These are phyloP conservation scores for Mythimna vitellina DNA, from an alignment of 2,888 invertebrate genomes.

Conservation along the genomic window DNA sequence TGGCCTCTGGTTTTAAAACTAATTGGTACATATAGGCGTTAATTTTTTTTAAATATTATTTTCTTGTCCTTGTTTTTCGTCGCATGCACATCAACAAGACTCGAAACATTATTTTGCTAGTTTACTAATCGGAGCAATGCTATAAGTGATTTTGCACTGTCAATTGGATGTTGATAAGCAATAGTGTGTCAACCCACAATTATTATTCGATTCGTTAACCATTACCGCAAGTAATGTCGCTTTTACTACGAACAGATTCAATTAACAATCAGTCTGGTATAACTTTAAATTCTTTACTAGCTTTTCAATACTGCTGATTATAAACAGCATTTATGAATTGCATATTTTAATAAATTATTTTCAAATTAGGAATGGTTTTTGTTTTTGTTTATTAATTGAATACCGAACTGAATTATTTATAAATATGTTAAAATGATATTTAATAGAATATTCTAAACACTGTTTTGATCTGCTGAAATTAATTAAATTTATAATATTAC, in stretches of 20 bases:
- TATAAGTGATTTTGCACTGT: not conserved
- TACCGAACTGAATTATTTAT: not conserved
- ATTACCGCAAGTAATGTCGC: not conserved
- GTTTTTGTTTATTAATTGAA: not conserved
- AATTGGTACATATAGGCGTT: not conserved
- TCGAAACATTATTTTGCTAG: not conserved
- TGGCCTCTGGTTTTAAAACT: not conserved
- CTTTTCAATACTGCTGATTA: conserved; percentile 1
- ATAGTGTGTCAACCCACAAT: too few relatives aligned
- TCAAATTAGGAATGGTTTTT: not conserved
- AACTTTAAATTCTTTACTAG: not conserved
- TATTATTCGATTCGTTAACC: not conserved
- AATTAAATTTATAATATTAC: not conserved
- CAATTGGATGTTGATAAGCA: too few relatives aligned
- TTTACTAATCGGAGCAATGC: not conserved
- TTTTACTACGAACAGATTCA: conserved; percentile 6
- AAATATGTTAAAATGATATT: not conserved
- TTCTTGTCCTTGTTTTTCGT: too few relatives aligned
- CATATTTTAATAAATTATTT: not conserved
- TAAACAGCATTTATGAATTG: not conserved
- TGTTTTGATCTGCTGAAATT: too few relatives aligned
- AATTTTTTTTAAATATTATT: too few relatives aligned
- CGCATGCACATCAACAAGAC: not conserved
- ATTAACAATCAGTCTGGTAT: conserved; percentile 7
- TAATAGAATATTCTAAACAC: not conserved